Conservation (phyloP, 1,140 invertebrate species). For the Heterodera carotae region DNA sequence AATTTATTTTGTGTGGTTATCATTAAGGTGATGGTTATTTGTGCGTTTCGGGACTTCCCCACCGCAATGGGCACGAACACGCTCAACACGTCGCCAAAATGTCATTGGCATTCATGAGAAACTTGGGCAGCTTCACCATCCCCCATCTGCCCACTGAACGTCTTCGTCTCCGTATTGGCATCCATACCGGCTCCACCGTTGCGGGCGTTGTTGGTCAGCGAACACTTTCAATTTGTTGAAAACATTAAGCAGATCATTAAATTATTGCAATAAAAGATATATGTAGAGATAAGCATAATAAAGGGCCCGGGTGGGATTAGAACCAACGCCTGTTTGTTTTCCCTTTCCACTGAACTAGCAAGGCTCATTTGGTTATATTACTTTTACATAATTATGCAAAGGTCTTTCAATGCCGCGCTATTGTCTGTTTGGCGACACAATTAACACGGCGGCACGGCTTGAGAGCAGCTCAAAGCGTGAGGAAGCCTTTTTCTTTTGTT, state of each 20-base stretch:
- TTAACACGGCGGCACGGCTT: constrained; percentile 70
- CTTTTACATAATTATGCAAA: neutral
- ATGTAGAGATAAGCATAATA: no score
- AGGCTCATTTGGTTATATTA: no score
- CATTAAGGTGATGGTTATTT: constrained; percentile 84
- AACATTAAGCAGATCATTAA: no score
- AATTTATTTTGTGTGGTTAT: no score
- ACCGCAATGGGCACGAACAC: constrained; percentile 84
- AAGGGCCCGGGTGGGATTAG: no score
- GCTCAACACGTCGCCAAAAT: constrained; percentile 81
- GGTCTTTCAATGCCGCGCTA: constrained; percentile 81
- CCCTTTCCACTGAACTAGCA: no score
- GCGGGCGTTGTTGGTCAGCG: constrained; percentile 78
- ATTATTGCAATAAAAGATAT: no score
- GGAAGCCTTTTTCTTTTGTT: neutral
- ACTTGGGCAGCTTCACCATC: constrained; percentile 38
- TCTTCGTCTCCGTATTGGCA: constrained; percentile 75
- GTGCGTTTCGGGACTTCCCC: constrained; percentile 69
- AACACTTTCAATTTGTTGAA: no score
- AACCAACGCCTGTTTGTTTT: no score
- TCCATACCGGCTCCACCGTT: constrained; percentile 81
- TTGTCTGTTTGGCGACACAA: constrained; percentile 78
- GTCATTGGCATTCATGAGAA: constrained; percentile 43
- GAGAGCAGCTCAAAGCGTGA: constrained; percentile 69
- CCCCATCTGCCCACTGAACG: constrained; percentile 46